These are phyloP conservation scores for Ophiodon elongatus DNA, from an alignment of 2,113 vertebrate genomes.

Conservation along the genomic window DNA sequence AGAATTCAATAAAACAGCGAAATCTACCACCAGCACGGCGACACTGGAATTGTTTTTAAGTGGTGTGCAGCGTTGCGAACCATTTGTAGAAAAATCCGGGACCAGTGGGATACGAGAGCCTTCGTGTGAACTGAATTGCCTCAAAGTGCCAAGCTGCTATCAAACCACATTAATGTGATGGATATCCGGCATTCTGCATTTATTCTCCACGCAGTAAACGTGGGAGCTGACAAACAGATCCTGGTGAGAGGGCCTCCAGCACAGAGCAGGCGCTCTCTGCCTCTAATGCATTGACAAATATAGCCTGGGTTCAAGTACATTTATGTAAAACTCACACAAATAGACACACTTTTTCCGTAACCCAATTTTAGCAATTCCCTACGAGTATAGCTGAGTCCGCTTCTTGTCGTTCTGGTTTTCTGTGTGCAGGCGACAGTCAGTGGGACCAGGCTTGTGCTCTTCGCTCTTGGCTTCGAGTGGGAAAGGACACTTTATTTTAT, in stretches of 20 bases:
- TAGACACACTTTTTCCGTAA: slow-evolving; percentile 15
- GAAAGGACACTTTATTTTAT: background rate
- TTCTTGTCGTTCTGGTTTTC: background rate
- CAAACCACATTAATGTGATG: slow-evolving; percentile 69
- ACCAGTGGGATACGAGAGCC: slow-evolving; percentile 47
- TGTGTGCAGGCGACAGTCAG: background rate
- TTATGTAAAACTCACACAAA: slow-evolving; percentile 42
- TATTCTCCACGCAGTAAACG: slow-evolving; percentile 55
- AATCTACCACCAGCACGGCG: slow-evolving; percentile 17
- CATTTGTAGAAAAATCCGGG: slow-evolving; percentile 38
- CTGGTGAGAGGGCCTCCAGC: slow-evolving; percentile 61
- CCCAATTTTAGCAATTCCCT: slow-evolving; percentile 20
- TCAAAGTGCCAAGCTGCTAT: slow-evolving; percentile 69
- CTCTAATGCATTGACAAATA: slow-evolving; percentile 49
- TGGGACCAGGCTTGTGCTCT: background rate
- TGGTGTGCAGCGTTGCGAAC: slow-evolving; percentile 17
- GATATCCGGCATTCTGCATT: slow-evolving; percentile 62
- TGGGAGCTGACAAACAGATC: slow-evolving; percentile 57
- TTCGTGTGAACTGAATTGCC: slow-evolving; percentile 60
- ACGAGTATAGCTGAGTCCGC: background rate
- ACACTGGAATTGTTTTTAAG: slow-evolving; percentile 40
- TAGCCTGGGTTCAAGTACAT: slow-evolving; percentile 44
- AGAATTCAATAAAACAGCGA: slow-evolving; percentile 24
- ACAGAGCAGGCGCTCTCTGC: slow-evolving; percentile 22
- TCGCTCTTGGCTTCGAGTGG: too few species aligned